A percentile compares a stretch with the other conserved stretches of the same genome.
Conservation (phyloP, 2,888 invertebrate species). For the Synergus japonicus region DNA sequence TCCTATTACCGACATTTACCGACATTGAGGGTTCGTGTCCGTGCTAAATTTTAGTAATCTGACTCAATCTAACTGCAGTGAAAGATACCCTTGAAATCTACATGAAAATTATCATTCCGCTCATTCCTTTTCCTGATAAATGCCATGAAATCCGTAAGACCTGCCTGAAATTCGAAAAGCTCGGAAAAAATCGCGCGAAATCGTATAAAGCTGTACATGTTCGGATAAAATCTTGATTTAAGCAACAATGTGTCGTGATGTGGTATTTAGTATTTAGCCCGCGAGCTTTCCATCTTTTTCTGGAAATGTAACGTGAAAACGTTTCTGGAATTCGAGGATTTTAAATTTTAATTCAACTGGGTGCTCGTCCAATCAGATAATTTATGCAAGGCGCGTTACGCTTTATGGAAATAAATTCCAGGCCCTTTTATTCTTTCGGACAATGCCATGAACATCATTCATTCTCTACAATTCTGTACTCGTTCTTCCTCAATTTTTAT, state of each 20-base stretch:
- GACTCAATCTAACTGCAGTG: too few species aligned
- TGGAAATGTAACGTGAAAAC: conserved; percentile 10
- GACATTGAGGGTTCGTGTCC: background rate
- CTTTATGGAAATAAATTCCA: conserved; percentile 37
- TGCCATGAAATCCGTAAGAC: background rate
- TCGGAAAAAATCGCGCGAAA: background rate
- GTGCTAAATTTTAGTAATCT: background rate
- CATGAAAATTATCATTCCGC: background rate
- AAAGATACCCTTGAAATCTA: too few species aligned
- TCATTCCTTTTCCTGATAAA: background rate
- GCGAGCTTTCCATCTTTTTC: conserved; percentile 17
- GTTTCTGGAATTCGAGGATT: conserved; percentile 28
- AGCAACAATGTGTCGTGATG: background rate
- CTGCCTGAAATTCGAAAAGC: background rate
- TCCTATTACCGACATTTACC: background rate
- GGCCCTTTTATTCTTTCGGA: conserved; percentile 31
- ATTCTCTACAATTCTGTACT: background rate
- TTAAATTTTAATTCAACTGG: conserved; percentile 29
- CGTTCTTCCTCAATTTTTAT: background rate
- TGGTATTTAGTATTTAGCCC: conserved; percentile 9
- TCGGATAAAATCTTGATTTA: background rate
- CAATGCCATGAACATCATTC: conserved; percentile 3
- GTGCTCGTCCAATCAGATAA: conserved; percentile 8
- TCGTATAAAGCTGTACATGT: conserved; percentile 13
- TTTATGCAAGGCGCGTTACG: conserved; percentile 40